Evolutionary conservation across 2,797 vertebrate species (phyloP), one percentile per base, ranked within the genome.

Genomic region (Lepilemur ruficaudatus): DNA sequence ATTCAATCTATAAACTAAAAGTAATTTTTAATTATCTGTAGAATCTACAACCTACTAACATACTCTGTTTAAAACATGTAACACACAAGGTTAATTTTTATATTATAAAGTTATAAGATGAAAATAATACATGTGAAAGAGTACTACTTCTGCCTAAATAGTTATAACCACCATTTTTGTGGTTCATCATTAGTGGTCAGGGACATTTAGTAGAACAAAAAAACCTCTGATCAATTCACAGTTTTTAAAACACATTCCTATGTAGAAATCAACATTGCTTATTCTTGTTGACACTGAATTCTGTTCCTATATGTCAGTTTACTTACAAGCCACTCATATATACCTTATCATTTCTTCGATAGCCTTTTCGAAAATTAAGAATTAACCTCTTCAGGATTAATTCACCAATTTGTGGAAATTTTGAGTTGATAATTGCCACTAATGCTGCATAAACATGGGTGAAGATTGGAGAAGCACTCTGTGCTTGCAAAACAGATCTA

Each of bases 361-460:
- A 99, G 61, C 99, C 99, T 98, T 99, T 99, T 89, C 99, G 99
- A 98, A 99, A 99, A 98, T 99, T 99, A 38, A 99, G 98, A 98
- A 99, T 99, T 94, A 99, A 98, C 35, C 99, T 99, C 97, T 99
- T 99, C 75, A 99, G 99, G 96, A 99, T 99, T 97, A 99, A 98
- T 98, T 99, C 99, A 97, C 99, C 99, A 2, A 99, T 99, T 98
- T 99, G 99, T 91, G 99, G 99, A 98, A 99, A 99, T 98, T 99
- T 99, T 50, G 99, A 99, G 98, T 99, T 99, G 98, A 99, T 99
- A 98, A 99, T 99, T 97, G 99, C 98, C 59, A 99, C 99, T 25
- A 99, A 98, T 0, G 99, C 99, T 6, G 99, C 98, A 80, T 99
- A 99, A 79, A 99, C 99, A 8, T 99, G 99, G 7, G 99, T 99